Percentiles rank a stretch among this genome's conserved stretches.
Evolutionary conservation across 2,888 invertebrate genomes (phyloP).

Genomic region (Physocephala rufipes): DNA sequence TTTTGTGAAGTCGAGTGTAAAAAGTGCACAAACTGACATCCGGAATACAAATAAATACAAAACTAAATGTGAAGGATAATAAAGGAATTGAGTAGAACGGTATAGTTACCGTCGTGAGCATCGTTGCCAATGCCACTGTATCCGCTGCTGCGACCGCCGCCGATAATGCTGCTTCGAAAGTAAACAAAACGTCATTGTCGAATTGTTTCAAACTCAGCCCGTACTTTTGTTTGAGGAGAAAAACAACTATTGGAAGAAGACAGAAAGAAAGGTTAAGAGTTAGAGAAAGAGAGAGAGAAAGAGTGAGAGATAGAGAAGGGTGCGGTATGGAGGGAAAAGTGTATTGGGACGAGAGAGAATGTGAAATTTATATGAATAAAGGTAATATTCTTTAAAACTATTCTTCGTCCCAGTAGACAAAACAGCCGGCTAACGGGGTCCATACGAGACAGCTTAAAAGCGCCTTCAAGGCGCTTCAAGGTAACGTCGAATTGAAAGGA

Average conservation of each 20-base stretch:
- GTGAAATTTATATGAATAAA: background rate
- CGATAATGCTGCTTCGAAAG: conserved; percentile 14
- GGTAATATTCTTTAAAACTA: background rate
- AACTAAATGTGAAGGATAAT: conserved; percentile 29
- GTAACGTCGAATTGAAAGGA: no score
- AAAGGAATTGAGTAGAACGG: conserved; percentile 8
- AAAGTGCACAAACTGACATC: conserved; percentile 42
- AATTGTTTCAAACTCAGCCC: conserved; percentile 28
- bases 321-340: no score
- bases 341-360: background rate
- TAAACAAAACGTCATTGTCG: conserved; percentile 21
- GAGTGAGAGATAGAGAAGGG: background rate
- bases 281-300: background rate
- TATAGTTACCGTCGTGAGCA: no score
- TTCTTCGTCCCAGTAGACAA: background rate
- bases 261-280: background rate
- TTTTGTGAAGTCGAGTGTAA: conserved; percentile 59
- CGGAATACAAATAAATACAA: conserved; percentile 32
- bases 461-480: no score
- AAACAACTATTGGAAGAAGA: background rate
- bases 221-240: conserved; percentile 23
- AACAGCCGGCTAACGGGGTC: no score
- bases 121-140: background rate
- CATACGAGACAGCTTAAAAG: no score
- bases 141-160: background rate